A percentile compares a stretch with the other conserved stretches of the same genome.
Evolutionary conservation across 1,140 invertebrate genomes (phyloP).

Genomic region (Araneus ventricosus): DNA sequence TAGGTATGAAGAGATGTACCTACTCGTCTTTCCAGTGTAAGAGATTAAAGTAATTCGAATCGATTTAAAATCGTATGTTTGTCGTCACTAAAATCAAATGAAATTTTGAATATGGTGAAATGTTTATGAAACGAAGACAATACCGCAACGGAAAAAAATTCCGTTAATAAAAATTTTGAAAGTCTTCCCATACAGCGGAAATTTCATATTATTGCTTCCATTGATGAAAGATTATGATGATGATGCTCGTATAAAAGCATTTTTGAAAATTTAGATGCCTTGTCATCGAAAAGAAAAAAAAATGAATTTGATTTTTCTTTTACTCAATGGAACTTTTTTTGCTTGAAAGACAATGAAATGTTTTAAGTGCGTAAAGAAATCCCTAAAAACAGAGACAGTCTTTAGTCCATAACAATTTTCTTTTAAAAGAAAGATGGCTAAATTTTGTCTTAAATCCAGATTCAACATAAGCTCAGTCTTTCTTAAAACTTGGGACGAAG

Average conservation of each 20-base stretch:
- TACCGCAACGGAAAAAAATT: too few species aligned
- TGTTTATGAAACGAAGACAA: too few species aligned
- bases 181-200: too few species aligned
- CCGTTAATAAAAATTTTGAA: too few species aligned
- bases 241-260: background rate
- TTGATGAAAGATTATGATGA: background rate
- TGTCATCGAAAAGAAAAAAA: background rate
- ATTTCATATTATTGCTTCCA: background rate
- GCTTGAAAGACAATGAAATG: background rate
- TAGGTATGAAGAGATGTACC: too few species aligned
- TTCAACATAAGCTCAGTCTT: constrained; percentile 49
- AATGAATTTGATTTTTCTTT: background rate
- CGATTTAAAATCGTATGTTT: too few species aligned
- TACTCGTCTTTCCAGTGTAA: too few species aligned
- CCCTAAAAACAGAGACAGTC: background rate
- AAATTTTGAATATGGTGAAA: too few species aligned
- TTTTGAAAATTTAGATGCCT: constrained; percentile 6
- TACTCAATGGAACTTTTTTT: background rate
- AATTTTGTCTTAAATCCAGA: background rate
- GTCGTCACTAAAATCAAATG: too few species aligned
- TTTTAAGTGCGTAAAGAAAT: background rate
- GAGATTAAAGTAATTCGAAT: too few species aligned
- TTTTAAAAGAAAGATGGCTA: background rate
- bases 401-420: background rate
- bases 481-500: background rate